A percentile compares a stretch with the other conserved stretches of the same genome.
These are phyloP conservation scores for Nomada ferruginata DNA, from an alignment of 2,888 invertebrate species.

Conservation along the genomic window DNA sequence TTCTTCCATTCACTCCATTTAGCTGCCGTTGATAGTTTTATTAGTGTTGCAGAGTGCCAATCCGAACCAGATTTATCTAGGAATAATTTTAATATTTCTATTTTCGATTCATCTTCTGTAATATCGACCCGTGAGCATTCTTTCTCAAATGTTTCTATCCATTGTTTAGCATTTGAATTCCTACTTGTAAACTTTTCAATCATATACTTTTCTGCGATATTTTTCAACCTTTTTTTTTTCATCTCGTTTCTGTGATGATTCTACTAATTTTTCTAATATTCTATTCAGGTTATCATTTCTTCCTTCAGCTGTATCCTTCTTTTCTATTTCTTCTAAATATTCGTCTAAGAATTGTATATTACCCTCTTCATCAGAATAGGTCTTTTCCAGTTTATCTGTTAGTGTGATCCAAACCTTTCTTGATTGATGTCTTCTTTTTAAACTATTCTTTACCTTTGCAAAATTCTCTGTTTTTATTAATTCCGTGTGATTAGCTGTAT, in stretches of 20 bases:
- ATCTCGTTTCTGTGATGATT: slow-evolving; percentile 27
- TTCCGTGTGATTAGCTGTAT: slow-evolving; percentile 35
- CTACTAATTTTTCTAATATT: slow-evolving; percentile 15
- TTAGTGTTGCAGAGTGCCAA: background rate
- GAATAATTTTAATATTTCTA: background rate
- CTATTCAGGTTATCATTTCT: slow-evolving; percentile 1
- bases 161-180: slow-evolving; percentile 29
- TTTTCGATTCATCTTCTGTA: background rate
- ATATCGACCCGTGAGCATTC: slow-evolving; percentile 13
- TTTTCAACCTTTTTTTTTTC: slow-evolving; percentile 29
- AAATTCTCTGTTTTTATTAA: slow-evolving; percentile 49
- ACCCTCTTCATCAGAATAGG: slow-evolving; percentile 29
- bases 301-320: background rate
- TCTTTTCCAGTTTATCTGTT: slow-evolving; percentile 17
- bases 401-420: slow-evolving; percentile 30
- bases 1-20: no score
- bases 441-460: slow-evolving; percentile 39
- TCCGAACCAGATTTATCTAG: background rate
- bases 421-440: slow-evolving; percentile 40
- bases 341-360: slow-evolving; percentile 27
- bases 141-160: slow-evolving; percentile 37
- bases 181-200: slow-evolving; percentile 37
- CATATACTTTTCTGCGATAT: slow-evolving; percentile 29
- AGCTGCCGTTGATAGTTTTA: background rate
- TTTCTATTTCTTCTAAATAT: slow-evolving; percentile 25